Evolutionary conservation across 2,797 vertebrate genomes (phyloP), one percentile per base, ranked within the genome.

Genomic region (Bovichtus diacanthus): DNA sequence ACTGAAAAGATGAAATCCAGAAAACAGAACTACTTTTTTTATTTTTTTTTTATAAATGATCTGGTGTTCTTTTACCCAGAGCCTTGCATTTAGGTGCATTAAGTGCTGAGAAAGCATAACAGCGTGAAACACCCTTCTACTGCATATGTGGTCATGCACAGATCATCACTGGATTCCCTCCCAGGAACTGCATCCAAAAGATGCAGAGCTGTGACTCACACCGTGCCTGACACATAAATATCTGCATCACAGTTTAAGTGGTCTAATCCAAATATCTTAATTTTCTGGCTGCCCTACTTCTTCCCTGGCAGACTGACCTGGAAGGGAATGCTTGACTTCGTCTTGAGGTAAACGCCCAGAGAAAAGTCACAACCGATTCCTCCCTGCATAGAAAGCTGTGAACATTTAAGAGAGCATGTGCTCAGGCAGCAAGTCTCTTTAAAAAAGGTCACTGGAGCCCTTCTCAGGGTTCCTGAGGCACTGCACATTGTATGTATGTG

Each of bases 341-440:
- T 80, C 21, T 39, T 34, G 23, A 68, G 69, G 82, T 72, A 43
- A 85, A 91, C 79, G 62, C 90, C 78, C 84, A 78, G 34, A 80
- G 41, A 78, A 64, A 63, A 77, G 73, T 78, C 58, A 71, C n/a
- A 74, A 59, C 34, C 23, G 74, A 87, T 73, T 87, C 56, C 59
- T 70, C 39, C 29, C 27, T 41, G 55, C 29, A 56, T 34, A 61
- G 72, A 76, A 74, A 62, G 29, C 38, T 39, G 60, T 76, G 44
- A 80, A 53, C 23, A 23, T 75, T 70, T 53, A 43, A 70, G 23
- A 60, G 51, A 49, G 63, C 62, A 66, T 72, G 54, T 75, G 51
- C 50, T 80, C 38, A 29, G 50, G 31, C 61, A 11, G 9, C 38
- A 50, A 62, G 46, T 34, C 62, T 53, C 62, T 83, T 81, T 67